Conservation (phyloP, 2,113 vertebrate genomes). For the Triplophysa tibetana region DNA sequence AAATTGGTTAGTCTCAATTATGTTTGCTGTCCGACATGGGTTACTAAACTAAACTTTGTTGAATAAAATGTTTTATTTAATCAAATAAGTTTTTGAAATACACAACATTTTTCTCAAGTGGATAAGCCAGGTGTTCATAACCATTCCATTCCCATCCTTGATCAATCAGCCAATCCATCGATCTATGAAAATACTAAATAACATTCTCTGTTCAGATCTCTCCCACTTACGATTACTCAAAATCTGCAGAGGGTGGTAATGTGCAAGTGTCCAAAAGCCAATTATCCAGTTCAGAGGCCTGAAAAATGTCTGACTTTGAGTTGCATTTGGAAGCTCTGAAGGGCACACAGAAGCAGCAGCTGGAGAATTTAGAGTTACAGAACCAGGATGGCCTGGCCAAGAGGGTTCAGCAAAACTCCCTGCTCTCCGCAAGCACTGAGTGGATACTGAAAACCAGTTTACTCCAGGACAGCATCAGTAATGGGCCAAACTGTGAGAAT, state of each 20-base stretch:
- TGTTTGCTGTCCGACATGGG: too few relatives aligned
- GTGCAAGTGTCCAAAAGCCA: conserved; percentile 56
- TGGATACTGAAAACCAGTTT: conserved; percentile 54
- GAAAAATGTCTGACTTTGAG: conserved; percentile 62
- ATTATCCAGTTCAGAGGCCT: conserved; percentile 57
- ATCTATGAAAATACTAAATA: neutral
- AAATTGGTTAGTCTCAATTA: too few relatives aligned
- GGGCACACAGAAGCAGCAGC: conserved; percentile 64
- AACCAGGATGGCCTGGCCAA: conserved; percentile 66
- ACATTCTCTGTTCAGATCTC: conserved; percentile 45
- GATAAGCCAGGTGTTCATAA: too few relatives aligned
- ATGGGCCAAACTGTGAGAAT: conserved; percentile 41
- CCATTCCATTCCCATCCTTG: neutral
- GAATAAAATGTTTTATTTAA: too few relatives aligned
- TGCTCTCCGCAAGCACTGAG: conserved; percentile 44
- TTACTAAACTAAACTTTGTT: too few relatives aligned
- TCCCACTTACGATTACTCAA: conserved; percentile 51
- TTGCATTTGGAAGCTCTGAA: conserved; percentile 64
- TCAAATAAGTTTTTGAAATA: too few relatives aligned
- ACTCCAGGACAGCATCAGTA: conserved; percentile 62
- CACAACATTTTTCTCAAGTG: too few relatives aligned
- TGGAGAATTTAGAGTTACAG: conserved; percentile 64
- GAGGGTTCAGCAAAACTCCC: conserved; percentile 65
- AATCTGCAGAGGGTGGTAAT: conserved; percentile 54
- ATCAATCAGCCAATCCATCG: neutral